Conservation (phyloP, 2,888 invertebrate genomes). For the Zonitis immaculata region DNA sequence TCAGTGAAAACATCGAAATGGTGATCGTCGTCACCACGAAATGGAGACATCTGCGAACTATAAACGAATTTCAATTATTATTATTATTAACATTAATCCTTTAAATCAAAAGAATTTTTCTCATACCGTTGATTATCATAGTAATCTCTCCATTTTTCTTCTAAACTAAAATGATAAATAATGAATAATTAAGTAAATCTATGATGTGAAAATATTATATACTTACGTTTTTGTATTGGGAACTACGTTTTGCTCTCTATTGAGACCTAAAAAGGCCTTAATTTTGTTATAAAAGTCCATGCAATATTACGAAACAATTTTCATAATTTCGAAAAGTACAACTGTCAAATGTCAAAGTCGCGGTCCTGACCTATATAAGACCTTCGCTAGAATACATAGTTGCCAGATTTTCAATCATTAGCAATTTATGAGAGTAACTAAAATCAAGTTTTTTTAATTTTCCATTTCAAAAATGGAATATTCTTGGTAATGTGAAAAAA, state of each 20-base stretch:
- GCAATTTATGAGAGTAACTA: no score
- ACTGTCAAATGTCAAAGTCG: no score
- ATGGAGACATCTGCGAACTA: background rate
- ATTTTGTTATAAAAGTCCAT: slow-evolving; percentile 10
- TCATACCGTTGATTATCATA: slow-evolving; percentile 3
- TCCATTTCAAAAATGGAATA: no score
- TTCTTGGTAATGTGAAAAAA: no score
- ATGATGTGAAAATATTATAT: no score
- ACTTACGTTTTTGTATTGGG: background rate
- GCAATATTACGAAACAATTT: slow-evolving; percentile 2
- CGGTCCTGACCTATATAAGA: no score
- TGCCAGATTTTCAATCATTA: no score
- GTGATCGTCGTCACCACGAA: slow-evolving; percentile 15
- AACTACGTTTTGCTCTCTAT: background rate
- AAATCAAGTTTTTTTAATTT: no score
- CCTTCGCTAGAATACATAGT: no score
- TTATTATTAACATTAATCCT: no score
- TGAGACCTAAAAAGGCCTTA: slow-evolving; percentile 7
- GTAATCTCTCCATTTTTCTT: background rate
- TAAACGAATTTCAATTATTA: background rate
- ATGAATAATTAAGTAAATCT: no score
- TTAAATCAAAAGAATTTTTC: no score
- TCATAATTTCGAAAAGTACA: background rate
- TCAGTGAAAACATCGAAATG: slow-evolving; percentile 56
- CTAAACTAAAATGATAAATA: background rate